A percentile compares a stretch with the other conserved stretches of the same genome.
Evolutionary conservation across 1,140 invertebrate genomes (phyloP).

Genomic region (Drosophila pandora): DNA sequence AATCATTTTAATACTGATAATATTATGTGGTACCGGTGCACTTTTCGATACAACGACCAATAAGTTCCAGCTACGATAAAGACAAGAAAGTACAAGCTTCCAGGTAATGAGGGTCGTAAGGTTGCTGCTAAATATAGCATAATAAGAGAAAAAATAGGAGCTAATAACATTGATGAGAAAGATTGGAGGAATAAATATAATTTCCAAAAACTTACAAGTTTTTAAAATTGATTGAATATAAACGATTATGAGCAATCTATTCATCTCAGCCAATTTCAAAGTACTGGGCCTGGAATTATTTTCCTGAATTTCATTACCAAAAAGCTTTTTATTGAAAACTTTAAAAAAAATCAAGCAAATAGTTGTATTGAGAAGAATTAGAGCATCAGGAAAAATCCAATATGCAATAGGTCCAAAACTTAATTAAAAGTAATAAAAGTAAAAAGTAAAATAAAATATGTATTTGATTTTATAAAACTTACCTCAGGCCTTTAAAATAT

Average conservation of each 20-base stretch:
- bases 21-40: slow-evolving; percentile 83
- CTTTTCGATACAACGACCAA: slow-evolving; percentile 92
- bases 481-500: slow-evolving; percentile 41
- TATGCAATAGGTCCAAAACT: slow-evolving; percentile 35
- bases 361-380: slow-evolving; percentile 84
- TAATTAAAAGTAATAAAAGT: not conserved
- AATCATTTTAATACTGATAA: not conserved
- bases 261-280: slow-evolving; percentile 44
- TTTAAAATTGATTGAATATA: slow-evolving; percentile 55
- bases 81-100: slow-evolving; percentile 92
- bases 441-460: not conserved
- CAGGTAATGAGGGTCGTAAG: slow-evolving; percentile 91
- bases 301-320: slow-evolving; percentile 63
- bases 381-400: slow-evolving; percentile 87
- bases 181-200: not conserved
- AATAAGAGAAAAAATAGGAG: slow-evolving; percentile 88
- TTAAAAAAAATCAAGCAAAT: slow-evolving; percentile 83
- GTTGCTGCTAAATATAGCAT: slow-evolving; percentile 90
- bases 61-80: slow-evolving; percentile 93
- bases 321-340: slow-evolving; percentile 8
- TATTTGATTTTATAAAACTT: not conserved
- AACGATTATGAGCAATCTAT: slow-evolving; percentile 46
- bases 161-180: slow-evolving; percentile 80
- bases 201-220: slow-evolving; percentile 40
- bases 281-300: slow-evolving; percentile 40